Evolutionary conservation across 1,140 invertebrate species (phyloP).

Genomic region (Frieseomelitta varia): DNA sequence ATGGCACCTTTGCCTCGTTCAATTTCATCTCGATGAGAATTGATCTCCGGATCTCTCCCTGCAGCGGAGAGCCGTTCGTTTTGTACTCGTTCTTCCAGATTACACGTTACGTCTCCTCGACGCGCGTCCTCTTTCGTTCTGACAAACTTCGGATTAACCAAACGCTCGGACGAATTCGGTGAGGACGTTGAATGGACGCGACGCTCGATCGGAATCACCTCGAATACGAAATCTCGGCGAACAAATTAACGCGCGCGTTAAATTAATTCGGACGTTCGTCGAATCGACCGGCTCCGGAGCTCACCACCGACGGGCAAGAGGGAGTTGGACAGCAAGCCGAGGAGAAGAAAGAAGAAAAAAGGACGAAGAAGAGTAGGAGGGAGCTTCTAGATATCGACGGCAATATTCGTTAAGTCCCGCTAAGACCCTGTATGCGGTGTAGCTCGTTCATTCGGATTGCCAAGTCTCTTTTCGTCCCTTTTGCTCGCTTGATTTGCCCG

Average conservation of each 20-base stretch:
- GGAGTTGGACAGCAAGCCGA: slow-evolving; percentile 54
- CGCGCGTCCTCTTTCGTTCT: neutral
- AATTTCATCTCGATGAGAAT: neutral
- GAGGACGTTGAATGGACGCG: slow-evolving; percentile 8
- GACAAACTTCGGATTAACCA: neutral
- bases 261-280: slow-evolving; percentile 53
- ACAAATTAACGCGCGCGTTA: slow-evolving; percentile 58
- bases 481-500: slow-evolving; percentile 29
- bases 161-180: neutral
- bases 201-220: neutral
- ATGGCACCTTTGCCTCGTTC: neutral
- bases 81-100: neutral
- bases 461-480: slow-evolving; percentile 57
- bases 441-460: slow-evolving; percentile 71
- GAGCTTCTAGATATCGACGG: slow-evolving; percentile 72
- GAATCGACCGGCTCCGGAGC: slow-evolving; percentile 48
- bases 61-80: neutral
- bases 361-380: slow-evolving; percentile 29
- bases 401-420: slow-evolving; percentile 79
- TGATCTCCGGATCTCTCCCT: neutral
- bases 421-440: slow-evolving; percentile 71
- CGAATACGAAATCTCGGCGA: slow-evolving; percentile 48
- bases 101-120: neutral
- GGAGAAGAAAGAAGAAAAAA: slow-evolving; percentile 16
- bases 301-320: slow-evolving; percentile 58